Evolutionary conservation across 2,113 vertebrate genomes (phyloP), one percentile per base, ranked within the genome.

Genomic region (Plecotus auritus): DNA sequence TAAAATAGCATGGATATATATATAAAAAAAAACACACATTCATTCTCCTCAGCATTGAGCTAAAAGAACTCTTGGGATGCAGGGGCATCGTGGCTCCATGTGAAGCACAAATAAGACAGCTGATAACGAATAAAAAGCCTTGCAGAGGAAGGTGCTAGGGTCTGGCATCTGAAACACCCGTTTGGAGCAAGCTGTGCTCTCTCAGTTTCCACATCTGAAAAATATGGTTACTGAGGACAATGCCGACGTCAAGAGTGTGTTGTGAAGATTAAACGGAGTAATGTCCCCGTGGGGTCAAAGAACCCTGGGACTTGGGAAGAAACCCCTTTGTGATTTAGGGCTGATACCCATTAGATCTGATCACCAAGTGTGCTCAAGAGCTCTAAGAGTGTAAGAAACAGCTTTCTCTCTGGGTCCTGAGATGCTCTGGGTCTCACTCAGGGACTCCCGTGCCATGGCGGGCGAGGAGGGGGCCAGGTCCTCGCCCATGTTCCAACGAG

Each of bases 401-500:
- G 1, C 23, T 32, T 67, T 42, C 30, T 66, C 23, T 81, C 49
- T 54, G 67, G 66, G 18, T 51, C n/a, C 51, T n/a, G 40, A n/a
- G 32, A 37, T 7, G n/a, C 51, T 54, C 22, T 76, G 18, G 30
- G 32, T 49, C 40, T 54, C 51, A n/a, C 20, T 70, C 17, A 76
- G 22, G 8, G 40, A 13, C 17, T 0, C 40, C 6, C 12, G 2
- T 1, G 26, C 32, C 14, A 0, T 32, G 1, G 3, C 6, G 7
- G 1, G 3, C 6, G 7, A 8, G 35, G 47, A 40, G 70, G 35
- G 35, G 42, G 32, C 49, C 2, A 5, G 22, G 32, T 59, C 14
- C 26, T 66, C 49, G 3, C 8, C 54, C 69, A 61, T 35, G 18
- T 9, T 2, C 11, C n/a, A 10, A 40, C 12, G 26, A 17, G 1